Base-by-base conservation (phyloP, 2,797 vertebrate genomes). In the Knipowitschia caucasica region DNA sequence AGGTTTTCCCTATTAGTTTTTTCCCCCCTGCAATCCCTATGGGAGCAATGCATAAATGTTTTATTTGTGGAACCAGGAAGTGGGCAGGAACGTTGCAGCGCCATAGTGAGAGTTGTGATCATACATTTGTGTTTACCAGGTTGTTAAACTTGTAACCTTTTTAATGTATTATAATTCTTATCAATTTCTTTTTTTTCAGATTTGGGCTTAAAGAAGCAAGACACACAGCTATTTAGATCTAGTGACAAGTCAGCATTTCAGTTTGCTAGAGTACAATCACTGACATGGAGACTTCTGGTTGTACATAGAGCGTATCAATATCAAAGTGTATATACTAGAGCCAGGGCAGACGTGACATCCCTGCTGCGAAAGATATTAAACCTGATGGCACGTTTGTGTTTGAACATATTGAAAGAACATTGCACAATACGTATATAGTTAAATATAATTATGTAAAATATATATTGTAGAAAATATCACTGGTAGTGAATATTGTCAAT, bases 191-290 rank as follows among this genome's bases (percentile, higher is more conserved):
- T 12, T 36, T 47, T 78, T 59, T 85, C 89, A 99, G 96, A 90
- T 97, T 81, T 99, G 96, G 96, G 96, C 95, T 66, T 99, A 86
- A 43, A 94, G 50, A 57, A 72, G 58, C 59, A 67, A 44, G 57
- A 73, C 36, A 35, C n/a, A 55, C 47, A 42, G 49, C 45, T 77
- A 57, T 60, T 78, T 68, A 68, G 69, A 77, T 12, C 25, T 45
- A 44, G 55, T 50, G 66, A 75, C 62, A 75, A 56, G 50, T 60
- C 7, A 51, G 62, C 44, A 42, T 75, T 80, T 83, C 75, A 76
- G 77, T 79, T 83, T 71, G 82, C 82, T 86, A 75, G 66, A 64
- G 67, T 86, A 83, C 85, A 88, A 86, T 87, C 84, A 85, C 66
- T 78, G 62, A 71, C 30, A 69, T 78, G 75, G 72, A 75, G 56